These are phyloP conservation scores for Trachelus stipa DNA, from an alignment of 2,888 invertebrate genomes.

Conservation along the genomic window DNA sequence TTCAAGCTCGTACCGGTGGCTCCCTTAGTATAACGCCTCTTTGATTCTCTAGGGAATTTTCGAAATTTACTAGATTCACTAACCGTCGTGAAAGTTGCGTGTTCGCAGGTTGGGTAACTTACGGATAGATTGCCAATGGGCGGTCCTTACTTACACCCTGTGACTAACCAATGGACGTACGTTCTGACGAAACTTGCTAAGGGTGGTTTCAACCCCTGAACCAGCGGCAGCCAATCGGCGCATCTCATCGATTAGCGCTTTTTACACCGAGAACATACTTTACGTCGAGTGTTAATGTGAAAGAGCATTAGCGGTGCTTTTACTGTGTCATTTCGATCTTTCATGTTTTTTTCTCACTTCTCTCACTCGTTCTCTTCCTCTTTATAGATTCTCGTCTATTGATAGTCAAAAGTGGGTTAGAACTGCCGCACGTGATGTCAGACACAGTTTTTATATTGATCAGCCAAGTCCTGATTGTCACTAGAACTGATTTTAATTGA, in stretches of 20 bases:
- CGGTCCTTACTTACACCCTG: conserved; percentile 29
- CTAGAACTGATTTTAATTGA: neutral
- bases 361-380: conserved; percentile 21
- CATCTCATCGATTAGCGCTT: conserved; percentile 60
- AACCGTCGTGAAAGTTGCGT: neutral
- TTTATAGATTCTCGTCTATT: conserved; percentile 19
- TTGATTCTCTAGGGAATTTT: conserved; percentile 22
- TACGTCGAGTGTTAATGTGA: conserved; percentile 64
- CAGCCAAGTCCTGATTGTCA: neutral
- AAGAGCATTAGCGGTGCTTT: conserved; percentile 63
- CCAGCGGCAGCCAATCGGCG: conserved; percentile 48
- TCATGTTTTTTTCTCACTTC: conserved; percentile 27
- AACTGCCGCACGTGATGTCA: neutral
- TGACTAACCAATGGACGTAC: conserved; percentile 33
- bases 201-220: conserved; percentile 32
- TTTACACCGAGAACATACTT: conserved; percentile 61
- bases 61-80: conserved; percentile 24
- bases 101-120: conserved; percentile 12
- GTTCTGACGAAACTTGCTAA: neutral
- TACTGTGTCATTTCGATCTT: conserved; percentile 56
- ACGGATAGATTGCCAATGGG: conserved; percentile 27
- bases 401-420: conserved; percentile 29
- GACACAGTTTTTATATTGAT: neutral
- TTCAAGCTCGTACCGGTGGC: neutral
- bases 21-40: conserved; percentile 25